phyloP scores from a whole-genome alignment of 2,113 vertebrate genomes.

The Hystrix brachyura region DNA sequence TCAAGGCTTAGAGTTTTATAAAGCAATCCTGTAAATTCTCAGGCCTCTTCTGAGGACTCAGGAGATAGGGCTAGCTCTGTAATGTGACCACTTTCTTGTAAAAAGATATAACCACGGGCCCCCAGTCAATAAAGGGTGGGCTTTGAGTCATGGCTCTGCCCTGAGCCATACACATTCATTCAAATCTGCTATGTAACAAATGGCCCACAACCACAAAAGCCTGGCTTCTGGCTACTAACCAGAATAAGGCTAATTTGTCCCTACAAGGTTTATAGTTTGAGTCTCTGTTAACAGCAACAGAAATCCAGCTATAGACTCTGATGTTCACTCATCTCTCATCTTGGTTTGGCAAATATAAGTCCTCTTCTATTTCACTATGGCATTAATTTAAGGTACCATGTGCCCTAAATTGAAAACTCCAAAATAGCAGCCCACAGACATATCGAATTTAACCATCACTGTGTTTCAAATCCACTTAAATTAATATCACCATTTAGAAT shows the following conservation, averaged over 20 bases:
- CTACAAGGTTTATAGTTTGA: not conserved
- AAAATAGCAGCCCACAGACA: not conserved
- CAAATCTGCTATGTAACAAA: slow-evolving; percentile 12
- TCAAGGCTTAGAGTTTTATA: slow-evolving; percentile 6
- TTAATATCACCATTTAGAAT: slow-evolving; percentile 7
- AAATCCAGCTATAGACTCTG: not conserved
- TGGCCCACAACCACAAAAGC: not conserved
- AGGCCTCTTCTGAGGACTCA: not conserved
- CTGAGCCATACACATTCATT: not conserved
- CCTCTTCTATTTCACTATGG: not conserved
- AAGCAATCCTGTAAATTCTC: not conserved
- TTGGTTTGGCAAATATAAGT: slow-evolving; percentile 1
- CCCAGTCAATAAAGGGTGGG: not conserved
- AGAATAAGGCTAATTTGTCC: slow-evolving; percentile 38
- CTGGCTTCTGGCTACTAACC: not conserved
- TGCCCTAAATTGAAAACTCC: slow-evolving; percentile 20
- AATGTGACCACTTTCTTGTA: not conserved
- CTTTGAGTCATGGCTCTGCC: not conserved
- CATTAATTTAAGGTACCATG: slow-evolving; percentile 52
- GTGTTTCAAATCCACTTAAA: slow-evolving; percentile 13
- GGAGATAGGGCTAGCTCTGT: accelerated
- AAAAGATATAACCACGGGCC: slow-evolving; percentile 13
- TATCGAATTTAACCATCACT: not conserved
- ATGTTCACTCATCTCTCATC: not conserved
- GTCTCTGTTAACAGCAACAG: not conserved